Conservation (phyloP, 2,797 vertebrate genomes). For the Pipistrellus nathusii region DNA sequence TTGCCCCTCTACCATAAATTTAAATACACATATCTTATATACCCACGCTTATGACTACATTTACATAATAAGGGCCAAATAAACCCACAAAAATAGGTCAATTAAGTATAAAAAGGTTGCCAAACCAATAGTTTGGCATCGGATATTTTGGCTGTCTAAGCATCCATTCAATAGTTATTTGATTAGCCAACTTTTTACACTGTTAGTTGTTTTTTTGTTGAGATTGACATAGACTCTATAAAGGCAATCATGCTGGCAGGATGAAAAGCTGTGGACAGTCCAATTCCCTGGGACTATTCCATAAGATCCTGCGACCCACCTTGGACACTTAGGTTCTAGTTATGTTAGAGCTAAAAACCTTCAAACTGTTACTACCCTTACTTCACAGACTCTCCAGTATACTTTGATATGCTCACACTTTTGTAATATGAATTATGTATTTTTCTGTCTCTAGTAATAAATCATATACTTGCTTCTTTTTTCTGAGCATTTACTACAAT, state of each 20-base stretch:
- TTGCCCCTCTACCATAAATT: slow-evolving; percentile 48
- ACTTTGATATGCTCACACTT: not conserved
- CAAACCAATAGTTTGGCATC: slow-evolving; percentile 29
- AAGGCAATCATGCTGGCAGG: not conserved
- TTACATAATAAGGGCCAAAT: slow-evolving; percentile 39
- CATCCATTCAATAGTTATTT: not conserved
- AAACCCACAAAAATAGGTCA: slow-evolving; percentile 60
- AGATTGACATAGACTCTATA: not conserved
- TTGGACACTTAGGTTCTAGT: not conserved
- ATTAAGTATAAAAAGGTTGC: slow-evolving; percentile 31
- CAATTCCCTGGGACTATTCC: not conserved
- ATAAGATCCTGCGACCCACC: not conserved
- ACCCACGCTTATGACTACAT: not conserved
- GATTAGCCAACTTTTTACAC: slow-evolving; percentile 1
- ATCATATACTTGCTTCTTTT: not conserved
- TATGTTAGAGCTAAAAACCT: not conserved
- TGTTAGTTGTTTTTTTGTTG: not conserved
- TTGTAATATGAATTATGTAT: not conserved
- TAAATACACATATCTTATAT: slow-evolving; percentile 55
- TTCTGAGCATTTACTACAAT: slow-evolving; percentile 26
- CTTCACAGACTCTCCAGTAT: not conserved
- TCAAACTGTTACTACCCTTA: not conserved
- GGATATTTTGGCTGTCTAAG: slow-evolving; percentile 37
- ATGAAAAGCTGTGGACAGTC: not conserved
- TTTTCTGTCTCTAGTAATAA: not conserved